Evolutionary conservation across 2,888 invertebrate species (phyloP).

Genomic region (Orchesella flavescens): DNA sequence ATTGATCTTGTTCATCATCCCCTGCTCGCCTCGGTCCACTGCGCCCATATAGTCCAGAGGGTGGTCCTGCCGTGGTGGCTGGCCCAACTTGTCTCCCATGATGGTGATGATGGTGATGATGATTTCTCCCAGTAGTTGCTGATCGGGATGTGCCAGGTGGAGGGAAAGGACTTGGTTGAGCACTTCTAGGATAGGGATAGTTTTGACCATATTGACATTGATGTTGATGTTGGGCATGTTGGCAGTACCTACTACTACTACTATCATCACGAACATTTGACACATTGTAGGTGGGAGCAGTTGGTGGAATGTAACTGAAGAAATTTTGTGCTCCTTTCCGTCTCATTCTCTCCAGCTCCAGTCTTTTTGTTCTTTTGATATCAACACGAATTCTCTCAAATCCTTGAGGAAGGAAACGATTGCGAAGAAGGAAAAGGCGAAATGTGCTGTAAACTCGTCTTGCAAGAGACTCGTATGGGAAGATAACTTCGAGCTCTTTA

Average conservation of each 20-base stretch:
- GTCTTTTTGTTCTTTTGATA: slow-evolving; percentile 67
- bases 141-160: slow-evolving; percentile 53
- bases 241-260: slow-evolving; percentile 32
- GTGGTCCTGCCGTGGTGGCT: slow-evolving; percentile 23
- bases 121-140: slow-evolving; percentile 33
- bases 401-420: slow-evolving; percentile 64
- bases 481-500: slow-evolving; percentile 67
- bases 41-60: slow-evolving; percentile 47
- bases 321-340: slow-evolving; percentile 65
- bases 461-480: slow-evolving; percentile 67
- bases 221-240: slow-evolving; percentile 46
- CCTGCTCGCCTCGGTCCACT: slow-evolving; percentile 50
- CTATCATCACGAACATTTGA: slow-evolving; percentile 44
- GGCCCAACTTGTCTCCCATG: slow-evolving; percentile 40
- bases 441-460: slow-evolving; percentile 67
- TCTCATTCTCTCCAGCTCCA: slow-evolving; percentile 67
- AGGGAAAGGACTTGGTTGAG: slow-evolving; percentile 66
- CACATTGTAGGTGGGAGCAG: slow-evolving; percentile 58
- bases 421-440: slow-evolving; percentile 64
- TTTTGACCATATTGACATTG: slow-evolving; percentile 53
- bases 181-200: slow-evolving; percentile 56
- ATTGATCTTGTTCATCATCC: slow-evolving; percentile 59
- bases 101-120: slow-evolving; percentile 44
- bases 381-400: slow-evolving; percentile 67
- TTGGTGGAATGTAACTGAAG: slow-evolving; percentile 57